Percentiles rank a stretch among this genome's conserved stretches.
These are phyloP conservation scores for Oryzias sinensis DNA, from an alignment of 2,797 vertebrate species.

Conservation along the genomic window DNA sequence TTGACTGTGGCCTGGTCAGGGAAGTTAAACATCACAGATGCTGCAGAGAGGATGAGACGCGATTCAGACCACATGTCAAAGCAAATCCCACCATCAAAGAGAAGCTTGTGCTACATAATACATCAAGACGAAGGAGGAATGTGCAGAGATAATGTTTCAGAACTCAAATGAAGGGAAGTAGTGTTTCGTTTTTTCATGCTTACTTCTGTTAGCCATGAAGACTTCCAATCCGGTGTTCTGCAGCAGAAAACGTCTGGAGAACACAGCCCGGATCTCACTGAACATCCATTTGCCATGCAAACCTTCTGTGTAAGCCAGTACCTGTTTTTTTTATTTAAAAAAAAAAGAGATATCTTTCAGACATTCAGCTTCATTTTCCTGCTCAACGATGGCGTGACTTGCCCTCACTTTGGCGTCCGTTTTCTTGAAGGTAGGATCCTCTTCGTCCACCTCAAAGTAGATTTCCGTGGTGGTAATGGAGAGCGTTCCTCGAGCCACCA, in stretches of 20 bases:
- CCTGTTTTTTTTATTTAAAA: constrained; percentile 69
- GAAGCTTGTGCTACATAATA: no score
- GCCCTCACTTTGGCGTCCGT: constrained; percentile 88
- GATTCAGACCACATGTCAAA: background rate
- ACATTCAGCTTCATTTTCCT: background rate
- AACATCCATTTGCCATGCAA: constrained; percentile 99
- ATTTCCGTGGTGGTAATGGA: constrained; percentile 99
- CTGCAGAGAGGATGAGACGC: constrained; percentile 68
- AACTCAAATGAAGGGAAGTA: no score
- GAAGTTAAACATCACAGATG: constrained; percentile 99
- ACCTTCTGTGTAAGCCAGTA: constrained; percentile 95
- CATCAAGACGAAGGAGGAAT: no score
- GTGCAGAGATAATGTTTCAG: no score
- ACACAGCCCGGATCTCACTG: constrained; percentile 98
- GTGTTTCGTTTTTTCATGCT: constrained; percentile 35
- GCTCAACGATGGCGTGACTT: background rate
- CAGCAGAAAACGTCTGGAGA: constrained; percentile 93
- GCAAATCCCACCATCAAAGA: no score
- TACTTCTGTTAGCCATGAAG: constrained; percentile 99
- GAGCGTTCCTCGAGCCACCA: constrained; percentile 94
- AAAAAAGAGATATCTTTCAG: background rate
- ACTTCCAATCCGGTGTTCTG: constrained; percentile 97
- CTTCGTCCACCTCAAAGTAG: constrained; percentile 98
- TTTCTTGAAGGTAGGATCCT: constrained; percentile 91
- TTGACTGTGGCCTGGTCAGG: constrained; percentile 97